A percentile compares a stretch with the other conserved stretches of the same genome.
phyloP scores from a whole-genome alignment of 1,140 invertebrate genomes.

The Paralvinella palmiformis region DNA sequence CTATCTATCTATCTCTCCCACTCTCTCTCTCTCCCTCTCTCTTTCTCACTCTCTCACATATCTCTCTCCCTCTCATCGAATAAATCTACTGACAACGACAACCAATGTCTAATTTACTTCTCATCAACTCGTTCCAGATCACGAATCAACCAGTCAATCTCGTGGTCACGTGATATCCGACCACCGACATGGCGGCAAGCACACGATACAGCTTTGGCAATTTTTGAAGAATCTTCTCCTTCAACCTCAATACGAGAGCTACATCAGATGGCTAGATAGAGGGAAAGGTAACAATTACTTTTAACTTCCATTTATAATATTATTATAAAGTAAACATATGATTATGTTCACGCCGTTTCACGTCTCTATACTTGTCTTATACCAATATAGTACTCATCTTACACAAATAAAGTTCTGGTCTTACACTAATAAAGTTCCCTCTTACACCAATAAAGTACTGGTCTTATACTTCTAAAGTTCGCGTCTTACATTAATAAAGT shows the following conservation, averaged over 20 bases:
- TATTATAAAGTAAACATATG: background rate
- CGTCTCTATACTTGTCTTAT: background rate
- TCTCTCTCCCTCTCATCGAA: too few relatives aligned
- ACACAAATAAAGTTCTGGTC: background rate
- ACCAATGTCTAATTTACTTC: too few relatives aligned
- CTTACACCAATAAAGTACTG: background rate
- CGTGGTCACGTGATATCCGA: background rate
- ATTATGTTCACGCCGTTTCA: background rate
- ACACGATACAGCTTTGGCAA: slow-evolving; percentile 93
- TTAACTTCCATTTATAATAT: background rate
- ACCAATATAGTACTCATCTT: background rate
- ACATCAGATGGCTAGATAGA: slow-evolving; percentile 94
- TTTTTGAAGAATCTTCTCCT: slow-evolving; percentile 93
- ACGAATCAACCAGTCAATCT: background rate
- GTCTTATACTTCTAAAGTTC: background rate
- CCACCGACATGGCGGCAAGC: slow-evolving; percentile 27
- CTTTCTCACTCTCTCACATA: too few relatives aligned
- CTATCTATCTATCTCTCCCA: too few relatives aligned
- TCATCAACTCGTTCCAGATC: background rate
- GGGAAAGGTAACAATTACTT: slow-evolving; percentile 58
- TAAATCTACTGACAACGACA: too few relatives aligned
- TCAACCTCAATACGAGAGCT: slow-evolving; percentile 80
- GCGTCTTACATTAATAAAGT: background rate
- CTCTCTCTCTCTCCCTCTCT: too few relatives aligned
- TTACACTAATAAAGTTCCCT: background rate